A percentile compares a stretch with the other conserved stretches of the same genome.
phyloP scores from a whole-genome alignment of 2,888 invertebrate genomes.

The Acleris sparsana region DNA sequence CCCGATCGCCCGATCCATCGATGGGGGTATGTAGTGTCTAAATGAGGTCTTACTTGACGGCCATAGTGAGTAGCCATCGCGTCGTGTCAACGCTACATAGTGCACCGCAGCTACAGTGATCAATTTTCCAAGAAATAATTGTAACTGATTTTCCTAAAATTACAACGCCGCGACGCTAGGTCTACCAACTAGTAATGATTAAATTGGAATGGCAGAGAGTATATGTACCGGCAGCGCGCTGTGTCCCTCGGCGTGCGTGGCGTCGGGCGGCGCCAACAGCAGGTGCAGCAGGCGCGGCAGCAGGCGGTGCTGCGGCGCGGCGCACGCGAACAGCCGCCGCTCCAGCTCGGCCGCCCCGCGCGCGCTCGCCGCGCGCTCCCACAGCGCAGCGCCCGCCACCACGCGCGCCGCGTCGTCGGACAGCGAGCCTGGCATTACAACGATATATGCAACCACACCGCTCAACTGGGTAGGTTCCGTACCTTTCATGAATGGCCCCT shows the following conservation, averaged over 20 bases:
- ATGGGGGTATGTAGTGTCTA: no score
- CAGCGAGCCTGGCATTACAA: conserved; percentile 48
- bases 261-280: conserved; percentile 38
- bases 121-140: no score
- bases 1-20: no score
- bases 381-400: conserved; percentile 71
- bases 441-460: no score
- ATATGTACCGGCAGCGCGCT: conserved; percentile 38
- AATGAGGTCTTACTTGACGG: no score
- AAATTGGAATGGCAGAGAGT: no score
- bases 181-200: no score
- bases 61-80: no score
- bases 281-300: conserved; percentile 59
- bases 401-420: conserved; percentile 66
- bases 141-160: no score
- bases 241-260: conserved; percentile 34
- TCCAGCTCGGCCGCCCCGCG: conserved; percentile 67
- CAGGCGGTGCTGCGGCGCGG: conserved; percentile 75
- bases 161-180: no score
- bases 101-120: no score
- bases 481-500: not conserved
- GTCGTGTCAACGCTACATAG: no score
- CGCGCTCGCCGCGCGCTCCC: conserved; percentile 65
- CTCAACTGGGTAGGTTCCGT: conserved; percentile 31
- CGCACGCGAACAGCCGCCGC: conserved; percentile 69